phyloP scores from a whole-genome alignment of 1,140 invertebrate species.

The Drosophila bocki region DNA sequence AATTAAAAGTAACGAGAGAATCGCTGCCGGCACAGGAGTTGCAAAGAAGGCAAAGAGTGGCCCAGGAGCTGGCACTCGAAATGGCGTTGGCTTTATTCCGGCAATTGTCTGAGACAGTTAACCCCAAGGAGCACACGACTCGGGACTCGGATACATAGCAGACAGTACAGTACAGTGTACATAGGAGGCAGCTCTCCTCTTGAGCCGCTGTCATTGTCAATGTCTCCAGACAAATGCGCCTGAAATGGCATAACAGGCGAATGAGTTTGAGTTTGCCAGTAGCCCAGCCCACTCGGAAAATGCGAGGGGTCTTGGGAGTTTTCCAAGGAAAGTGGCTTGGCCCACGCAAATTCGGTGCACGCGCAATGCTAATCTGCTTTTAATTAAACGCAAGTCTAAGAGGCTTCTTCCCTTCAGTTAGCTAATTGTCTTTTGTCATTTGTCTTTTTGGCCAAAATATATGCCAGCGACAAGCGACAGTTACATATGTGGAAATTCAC shows the following conservation, averaged over 20 bases:
- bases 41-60: not conserved
- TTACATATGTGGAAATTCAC: conserved; percentile 41
- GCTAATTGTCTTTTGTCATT: conserved; percentile 67
- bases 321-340: conserved; percentile 42
- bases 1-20: conserved; percentile 52
- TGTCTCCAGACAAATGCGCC: conserved; percentile 62
- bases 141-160: conserved; percentile 5
- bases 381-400: conserved; percentile 79
- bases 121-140: conserved; percentile 13
- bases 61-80: conserved; percentile 50
- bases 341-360: conserved; percentile 58
- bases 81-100: conserved; percentile 65
- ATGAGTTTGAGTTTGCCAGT: conserved; percentile 10
- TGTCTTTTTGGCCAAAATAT: conserved; percentile 50
- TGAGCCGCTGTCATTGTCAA: conserved; percentile 67
- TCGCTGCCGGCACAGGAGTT: conserved; percentile 2
- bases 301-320: conserved; percentile 16
- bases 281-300: conserved; percentile 3
- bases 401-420: conserved; percentile 59
- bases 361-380: conserved; percentile 80
- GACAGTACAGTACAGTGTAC: not conserved
- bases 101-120: conserved; percentile 65
- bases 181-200: conserved; percentile 17
- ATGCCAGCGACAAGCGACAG: conserved; percentile 32
- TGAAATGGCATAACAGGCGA: conserved; percentile 47